These are phyloP conservation scores for Melipona quadrifasciata DNA, from an alignment of 1,140 invertebrate genomes.

Conservation along the genomic window DNA sequence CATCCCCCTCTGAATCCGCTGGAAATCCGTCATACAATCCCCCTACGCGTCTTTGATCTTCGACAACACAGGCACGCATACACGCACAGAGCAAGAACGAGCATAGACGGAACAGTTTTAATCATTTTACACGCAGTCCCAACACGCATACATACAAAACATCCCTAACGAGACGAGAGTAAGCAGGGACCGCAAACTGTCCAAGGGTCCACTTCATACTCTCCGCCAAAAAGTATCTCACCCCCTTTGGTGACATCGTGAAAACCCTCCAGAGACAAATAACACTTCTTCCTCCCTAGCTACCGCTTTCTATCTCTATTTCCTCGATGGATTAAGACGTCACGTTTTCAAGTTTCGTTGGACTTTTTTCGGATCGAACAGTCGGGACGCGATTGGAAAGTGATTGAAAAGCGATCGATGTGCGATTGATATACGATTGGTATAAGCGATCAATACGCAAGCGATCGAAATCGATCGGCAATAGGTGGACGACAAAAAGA, in stretches of 20 bases:
- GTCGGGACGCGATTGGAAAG: background rate
- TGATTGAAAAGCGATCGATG: background rate
- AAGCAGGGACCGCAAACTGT: conserved; percentile 11
- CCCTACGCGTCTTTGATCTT: conserved; percentile 36
- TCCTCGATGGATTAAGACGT: background rate
- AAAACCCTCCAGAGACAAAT: conserved; percentile 15
- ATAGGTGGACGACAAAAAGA: background rate
- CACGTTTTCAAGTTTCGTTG: background rate
- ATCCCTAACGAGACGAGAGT: conserved; percentile 3
- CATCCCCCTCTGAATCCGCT: conserved; percentile 17
- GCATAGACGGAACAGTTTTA: conserved; percentile 7
- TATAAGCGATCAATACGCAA: no score
- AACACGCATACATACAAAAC: background rate
- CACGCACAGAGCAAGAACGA: background rate
- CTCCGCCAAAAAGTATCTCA: conserved; percentile 5
- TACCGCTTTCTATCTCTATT: background rate
- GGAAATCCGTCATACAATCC: conserved; percentile 23
- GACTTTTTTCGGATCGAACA: background rate
- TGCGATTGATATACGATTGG: no score
- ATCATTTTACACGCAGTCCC: conserved; percentile 19
- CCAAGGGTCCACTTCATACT: background rate
- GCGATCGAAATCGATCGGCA: background rate
- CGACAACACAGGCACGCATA: background rate
- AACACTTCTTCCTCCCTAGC: conserved; percentile 2
- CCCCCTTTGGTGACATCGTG: background rate